Base-by-base conservation (phyloP, 2,888 invertebrate species). In the Melitaea athalia region DNA sequence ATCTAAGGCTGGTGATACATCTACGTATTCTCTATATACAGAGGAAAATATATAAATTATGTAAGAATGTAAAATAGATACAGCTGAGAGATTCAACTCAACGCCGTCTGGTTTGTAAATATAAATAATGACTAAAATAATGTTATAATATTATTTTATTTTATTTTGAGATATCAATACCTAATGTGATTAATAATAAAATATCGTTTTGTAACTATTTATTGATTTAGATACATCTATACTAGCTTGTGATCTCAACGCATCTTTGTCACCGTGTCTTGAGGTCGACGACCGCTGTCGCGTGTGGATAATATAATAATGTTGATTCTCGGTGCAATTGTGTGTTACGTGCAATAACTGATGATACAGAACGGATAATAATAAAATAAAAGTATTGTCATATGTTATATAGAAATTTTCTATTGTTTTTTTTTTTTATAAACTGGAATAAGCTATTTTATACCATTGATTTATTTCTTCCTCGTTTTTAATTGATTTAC, bases 1-100 rank as follows among this genome's bases (percentile, higher is more conserved):
- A 79, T 81, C 78, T 85, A 89, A 91, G 91, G 89, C 89, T 90
- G 91, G 89, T 91, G 90, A 90, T 89, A 86, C 81, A 82, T 81
- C 82, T 86, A 86, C 82, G 79, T 83, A 85, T 85, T 79, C 74
- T 78, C 76, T 81, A 76, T 77, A 74, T 80, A 76, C 76, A 80
- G 77, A 75, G 77, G 74, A 78, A 78, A 77, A 73, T 76, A 75
- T 80, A 76, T 75, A 81, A 81, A 80, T 81, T 75, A 75, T 72
- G 72, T 84, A 86, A 87, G 87, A 83, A 83, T 85, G 82, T 83
- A 82, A 81, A 75, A 75, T 78, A 80, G 75, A 79, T 81, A 81
- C 79, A 81, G 78, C 88, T 88, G 85, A 84, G 85, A 87, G 86
- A 86, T 86, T 78, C 87, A 88, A 88, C 86, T 86, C 84, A 77